phyloP scores from a whole-genome alignment of 64 coral and sea anemone species.

The Pocillopora damicornis region DNA sequence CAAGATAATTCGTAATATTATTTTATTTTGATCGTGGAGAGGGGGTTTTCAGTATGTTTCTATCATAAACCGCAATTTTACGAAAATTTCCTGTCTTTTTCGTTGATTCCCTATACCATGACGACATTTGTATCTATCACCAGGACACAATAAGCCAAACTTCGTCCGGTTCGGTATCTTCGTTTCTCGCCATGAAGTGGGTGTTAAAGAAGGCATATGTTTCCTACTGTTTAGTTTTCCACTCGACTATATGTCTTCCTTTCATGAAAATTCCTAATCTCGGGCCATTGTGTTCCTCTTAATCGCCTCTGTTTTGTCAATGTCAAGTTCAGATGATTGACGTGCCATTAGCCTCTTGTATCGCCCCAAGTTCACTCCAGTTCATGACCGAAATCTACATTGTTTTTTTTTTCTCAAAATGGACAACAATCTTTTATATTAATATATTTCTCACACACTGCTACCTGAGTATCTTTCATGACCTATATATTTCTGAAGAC shows the following conservation, averaged over 20 bases:
- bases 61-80: neutral
- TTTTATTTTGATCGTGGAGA: neutral
- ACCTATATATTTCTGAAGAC: neutral
- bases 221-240: neutral
- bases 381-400: neutral
- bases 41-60: neutral
- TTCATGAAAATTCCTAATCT: neutral
- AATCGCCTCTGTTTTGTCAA: neutral
- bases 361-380: constrained; percentile 24
- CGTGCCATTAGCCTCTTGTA: neutral
- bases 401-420: neutral
- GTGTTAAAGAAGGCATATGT: neutral
- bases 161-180: neutral
- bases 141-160: neutral
- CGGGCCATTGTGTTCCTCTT: neutral
- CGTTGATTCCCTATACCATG: neutral
- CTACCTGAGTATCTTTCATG: neutral
- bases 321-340: neutral
- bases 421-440: neutral
- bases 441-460: constrained; percentile 1
- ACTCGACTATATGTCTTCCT: neutral
- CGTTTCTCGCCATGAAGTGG: neutral
- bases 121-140: neutral
- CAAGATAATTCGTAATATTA: neutral
- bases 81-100: neutral